Conservation (phyloP, 2,113 vertebrate species). For the Tenebrosternarchus preto region DNA sequence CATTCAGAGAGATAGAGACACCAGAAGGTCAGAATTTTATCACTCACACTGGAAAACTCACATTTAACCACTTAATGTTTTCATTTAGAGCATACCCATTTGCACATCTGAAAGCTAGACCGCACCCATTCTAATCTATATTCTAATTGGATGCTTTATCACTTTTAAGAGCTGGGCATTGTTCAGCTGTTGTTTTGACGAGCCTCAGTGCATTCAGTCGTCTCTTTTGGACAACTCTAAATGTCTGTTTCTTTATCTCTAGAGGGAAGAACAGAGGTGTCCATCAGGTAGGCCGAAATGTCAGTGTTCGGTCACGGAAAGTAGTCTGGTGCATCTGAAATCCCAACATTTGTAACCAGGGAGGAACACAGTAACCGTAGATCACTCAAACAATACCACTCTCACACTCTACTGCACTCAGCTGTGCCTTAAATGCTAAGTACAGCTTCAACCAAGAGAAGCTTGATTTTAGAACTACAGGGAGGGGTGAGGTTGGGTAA, state of each 20-base stretch:
- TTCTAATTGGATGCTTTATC: constrained; percentile 24
- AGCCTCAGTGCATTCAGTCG: background rate
- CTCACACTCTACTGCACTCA: background rate
- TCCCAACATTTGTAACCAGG: constrained; percentile 21
- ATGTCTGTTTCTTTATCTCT: background rate
- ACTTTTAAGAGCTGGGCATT: background rate
- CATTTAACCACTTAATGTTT: background rate
- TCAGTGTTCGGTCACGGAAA: background rate
- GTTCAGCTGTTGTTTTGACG: constrained; percentile 19
- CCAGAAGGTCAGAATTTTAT: constrained; percentile 2
- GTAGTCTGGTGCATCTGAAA: background rate
- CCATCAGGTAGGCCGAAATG: background rate
- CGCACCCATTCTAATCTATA: background rate
- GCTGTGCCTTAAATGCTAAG: constrained; percentile 3
- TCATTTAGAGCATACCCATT: background rate
- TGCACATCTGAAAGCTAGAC: background rate
- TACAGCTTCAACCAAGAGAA: background rate
- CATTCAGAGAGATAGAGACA: background rate
- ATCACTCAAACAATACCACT: constrained; percentile 12
- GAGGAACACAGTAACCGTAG: background rate
- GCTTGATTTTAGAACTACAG: too few species aligned
- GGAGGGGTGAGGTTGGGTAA: too few species aligned
- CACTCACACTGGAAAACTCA: constrained; percentile 3
- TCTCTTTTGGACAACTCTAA: background rate
- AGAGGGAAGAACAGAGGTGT: background rate